Evolutionary conservation across 2,113 vertebrate species (phyloP).

Genomic region (Tenrec ecaudatus): DNA sequence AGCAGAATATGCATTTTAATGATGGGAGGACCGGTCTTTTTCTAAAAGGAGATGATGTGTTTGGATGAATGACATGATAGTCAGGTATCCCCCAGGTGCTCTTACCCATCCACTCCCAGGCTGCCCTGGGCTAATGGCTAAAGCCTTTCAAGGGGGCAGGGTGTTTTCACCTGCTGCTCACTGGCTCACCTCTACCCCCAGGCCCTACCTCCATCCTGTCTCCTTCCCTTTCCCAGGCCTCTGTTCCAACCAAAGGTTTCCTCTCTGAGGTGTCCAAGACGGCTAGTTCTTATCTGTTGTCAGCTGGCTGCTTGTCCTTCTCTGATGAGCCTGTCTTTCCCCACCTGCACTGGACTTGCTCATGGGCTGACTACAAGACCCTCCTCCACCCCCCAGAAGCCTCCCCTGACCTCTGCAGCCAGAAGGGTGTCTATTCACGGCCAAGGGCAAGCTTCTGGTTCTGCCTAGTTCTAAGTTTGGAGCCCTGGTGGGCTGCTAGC

Average conservation of each 20-base stretch:
- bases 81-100: background rate
- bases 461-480: background rate
- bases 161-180: too few species aligned
- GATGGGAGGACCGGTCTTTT: constrained; percentile 32
- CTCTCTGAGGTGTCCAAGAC: constrained; percentile 1
- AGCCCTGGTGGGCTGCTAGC: too few species aligned
- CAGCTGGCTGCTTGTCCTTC: background rate
- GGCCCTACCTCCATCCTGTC: background rate
- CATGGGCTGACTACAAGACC: background rate
- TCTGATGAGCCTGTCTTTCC: background rate
- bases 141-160: too few species aligned
- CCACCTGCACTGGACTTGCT: background rate
- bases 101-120: background rate
- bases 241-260: background rate
- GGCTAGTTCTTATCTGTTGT: too few species aligned
- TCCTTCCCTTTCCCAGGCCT: background rate
- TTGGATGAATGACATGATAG: background rate
- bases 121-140: too few species aligned
- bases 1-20: constrained; percentile 54
- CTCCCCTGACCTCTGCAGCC: background rate
- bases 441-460: background rate
- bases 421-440: background rate
- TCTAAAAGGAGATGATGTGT: constrained; percentile 60
- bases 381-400: background rate
- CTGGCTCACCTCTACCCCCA: background rate